These are phyloP conservation scores for Pachydiplax longipennis DNA, from an alignment of 2,888 invertebrate species.

Conservation along the genomic window DNA sequence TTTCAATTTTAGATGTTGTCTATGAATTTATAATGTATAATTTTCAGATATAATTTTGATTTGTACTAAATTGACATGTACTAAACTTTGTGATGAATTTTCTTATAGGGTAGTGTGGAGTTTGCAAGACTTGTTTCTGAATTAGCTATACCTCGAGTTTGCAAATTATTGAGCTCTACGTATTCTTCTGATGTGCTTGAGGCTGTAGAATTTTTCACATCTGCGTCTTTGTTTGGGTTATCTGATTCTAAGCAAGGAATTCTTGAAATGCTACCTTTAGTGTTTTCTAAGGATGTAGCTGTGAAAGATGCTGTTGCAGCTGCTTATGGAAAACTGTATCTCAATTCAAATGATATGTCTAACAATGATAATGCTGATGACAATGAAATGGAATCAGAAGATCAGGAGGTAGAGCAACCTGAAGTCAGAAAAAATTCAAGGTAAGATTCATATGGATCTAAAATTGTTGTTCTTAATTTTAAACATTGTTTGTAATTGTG, in stretches of 20 bases:
- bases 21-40: no score
- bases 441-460: background rate
- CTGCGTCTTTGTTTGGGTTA: conserved; percentile 80
- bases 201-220: conserved; percentile 87
- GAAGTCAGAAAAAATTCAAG: background rate
- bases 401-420: background rate
- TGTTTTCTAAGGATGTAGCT: conserved; percentile 81
- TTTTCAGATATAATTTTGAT: background rate
- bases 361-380: background rate
- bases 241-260: conserved; percentile 75
- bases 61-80: background rate
- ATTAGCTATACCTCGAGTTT: conserved; percentile 69
- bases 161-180: conserved; percentile 75
- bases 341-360: conserved; percentile 53
- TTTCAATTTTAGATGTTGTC: no score
- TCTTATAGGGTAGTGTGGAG: conserved; percentile 61
- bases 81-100: background rate
- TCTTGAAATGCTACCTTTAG: conserved; percentile 76
- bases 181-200: conserved; percentile 83
- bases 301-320: conserved; percentile 74
- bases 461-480: no score
- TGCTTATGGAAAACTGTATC: conserved; percentile 78
- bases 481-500: no score
- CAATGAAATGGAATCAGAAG: background rate
- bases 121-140: conserved; percentile 63